Conservation (phyloP, 2,888 invertebrate species). For the Diplolepis rosae region DNA sequence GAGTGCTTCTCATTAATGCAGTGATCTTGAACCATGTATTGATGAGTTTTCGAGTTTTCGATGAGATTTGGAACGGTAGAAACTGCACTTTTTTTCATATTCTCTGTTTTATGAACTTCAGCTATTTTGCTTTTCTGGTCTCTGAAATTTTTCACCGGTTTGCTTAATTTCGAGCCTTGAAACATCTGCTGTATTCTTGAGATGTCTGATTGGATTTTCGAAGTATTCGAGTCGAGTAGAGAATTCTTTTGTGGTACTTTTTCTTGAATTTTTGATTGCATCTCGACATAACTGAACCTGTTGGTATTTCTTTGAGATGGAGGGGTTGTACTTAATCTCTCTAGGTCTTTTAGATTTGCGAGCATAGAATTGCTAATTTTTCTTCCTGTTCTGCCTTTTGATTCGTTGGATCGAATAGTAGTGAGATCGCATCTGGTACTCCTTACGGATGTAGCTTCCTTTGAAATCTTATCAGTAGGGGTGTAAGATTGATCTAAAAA, state of each 20-base stretch:
- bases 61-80: no score
- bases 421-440: slow-evolving; percentile 46
- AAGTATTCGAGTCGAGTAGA: slow-evolving; percentile 43
- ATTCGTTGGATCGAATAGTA: slow-evolving; percentile 39
- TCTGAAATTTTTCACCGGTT: no score
- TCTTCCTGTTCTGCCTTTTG: neutral
- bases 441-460: neutral
- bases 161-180: slow-evolving; percentile 35
- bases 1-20: no score
- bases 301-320: slow-evolving; percentile 46
- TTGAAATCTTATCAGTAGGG: neutral
- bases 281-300: slow-evolving; percentile 14
- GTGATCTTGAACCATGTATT: no score
- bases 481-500: slow-evolving; percentile 50
- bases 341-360: slow-evolving; percentile 64
- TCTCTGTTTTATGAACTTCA: no score
- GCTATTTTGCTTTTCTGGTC: no score
- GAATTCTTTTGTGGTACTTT: slow-evolving; percentile 27
- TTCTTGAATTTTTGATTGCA: slow-evolving; percentile 40
- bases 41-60: no score
- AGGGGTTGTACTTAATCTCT: slow-evolving; percentile 61
- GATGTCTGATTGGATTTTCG: slow-evolving; percentile 63
- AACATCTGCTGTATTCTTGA: slow-evolving; percentile 67
- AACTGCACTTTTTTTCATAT: no score
- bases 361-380: slow-evolving; percentile 58